Base-by-base conservation (phyloP, 2,888 invertebrate genomes). In the Ophion obscuratus region DNA sequence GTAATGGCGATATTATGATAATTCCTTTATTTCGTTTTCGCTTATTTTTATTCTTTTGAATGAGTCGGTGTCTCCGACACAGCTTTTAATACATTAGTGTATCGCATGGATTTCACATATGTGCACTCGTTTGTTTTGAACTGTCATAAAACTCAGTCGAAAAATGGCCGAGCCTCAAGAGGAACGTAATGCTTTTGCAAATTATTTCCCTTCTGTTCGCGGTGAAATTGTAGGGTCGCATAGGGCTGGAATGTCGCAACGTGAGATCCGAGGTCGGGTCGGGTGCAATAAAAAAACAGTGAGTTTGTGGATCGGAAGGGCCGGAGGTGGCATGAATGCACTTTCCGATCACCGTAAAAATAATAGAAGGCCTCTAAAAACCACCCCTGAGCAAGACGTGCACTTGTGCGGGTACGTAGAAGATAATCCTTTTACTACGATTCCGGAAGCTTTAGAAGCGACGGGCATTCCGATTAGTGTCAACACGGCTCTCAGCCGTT, bases 381-480 rank as follows among this genome's bases (percentile, higher is more conserved):
- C 76, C 2, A 67, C 76, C 4, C 59, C 77, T 40, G 77, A 77
- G 20, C 57, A 67, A 10, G 77, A 77, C 44, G 53, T 44, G 14
- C 36, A 40, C 2, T 59, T 77, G 59, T 59, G 57, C 14, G 57
- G 44, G 6, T 68, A 9, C 24, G 53, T 68, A 10, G 59, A 59
- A 59, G 67, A 77, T 14, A 77, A 40, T 40, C 40, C 77, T 0
- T 77, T 77, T 14, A 68, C 67, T 9, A 66, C 76, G 53, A 31
- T 68, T 27, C 67, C 77, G 7, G 68, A 59, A 77, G 76, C 66
- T 7, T n/a, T 66, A 14, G 66, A 53, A 27, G 64, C 47, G 31
- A 76, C 66, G 53, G 53, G 53, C 20, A 53, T 31, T 24, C 76
- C 76, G 47, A 66, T 76, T 53, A 27, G 64, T 10, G 53, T 31